Evolutionary conservation across 2,888 invertebrate species (phyloP).

Genomic region (Tuta absoluta): DNA sequence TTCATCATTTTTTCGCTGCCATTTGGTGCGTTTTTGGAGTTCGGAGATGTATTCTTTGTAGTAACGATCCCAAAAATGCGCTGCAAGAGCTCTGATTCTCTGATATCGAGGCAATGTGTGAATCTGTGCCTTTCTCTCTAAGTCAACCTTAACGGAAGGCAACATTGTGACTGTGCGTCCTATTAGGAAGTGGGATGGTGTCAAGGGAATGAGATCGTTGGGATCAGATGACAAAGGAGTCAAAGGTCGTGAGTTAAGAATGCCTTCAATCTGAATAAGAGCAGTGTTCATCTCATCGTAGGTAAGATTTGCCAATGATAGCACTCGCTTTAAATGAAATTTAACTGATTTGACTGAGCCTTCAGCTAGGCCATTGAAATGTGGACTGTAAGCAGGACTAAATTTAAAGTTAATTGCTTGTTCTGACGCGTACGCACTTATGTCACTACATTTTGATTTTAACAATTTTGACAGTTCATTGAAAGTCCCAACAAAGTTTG

Average conservation of each 20-base stretch:
- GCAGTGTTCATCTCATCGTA: constrained; percentile 24
- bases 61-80: too few relatives aligned
- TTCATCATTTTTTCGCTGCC: too few relatives aligned
- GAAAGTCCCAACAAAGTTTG: constrained; percentile 26
- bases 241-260: constrained; percentile 22
- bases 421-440: constrained; percentile 11
- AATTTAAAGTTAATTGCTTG: constrained; percentile 18
- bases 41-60: too few relatives aligned
- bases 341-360: constrained; percentile 23
- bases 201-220: constrained; percentile 1
- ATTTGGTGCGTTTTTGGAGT: too few relatives aligned
- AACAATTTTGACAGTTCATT: constrained; percentile 14
- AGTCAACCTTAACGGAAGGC: too few relatives aligned
- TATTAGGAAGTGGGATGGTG: constrained; percentile 13
- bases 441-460: constrained; percentile 5
- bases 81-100: too few relatives aligned
- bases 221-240: constrained; percentile 24
- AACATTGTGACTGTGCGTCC: constrained; percentile 1
- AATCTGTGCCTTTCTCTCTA: too few relatives aligned
- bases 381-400: constrained; percentile 8
- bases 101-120: too few relatives aligned
- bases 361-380: constrained; percentile 26
- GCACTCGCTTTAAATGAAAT: constrained; percentile 23
- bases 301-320: constrained; percentile 17
- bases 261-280: constrained; percentile 24